These are phyloP conservation scores for Hemaris fuciformis DNA, from an alignment of 2,888 invertebrate genomes.

Conservation along the genomic window DNA sequence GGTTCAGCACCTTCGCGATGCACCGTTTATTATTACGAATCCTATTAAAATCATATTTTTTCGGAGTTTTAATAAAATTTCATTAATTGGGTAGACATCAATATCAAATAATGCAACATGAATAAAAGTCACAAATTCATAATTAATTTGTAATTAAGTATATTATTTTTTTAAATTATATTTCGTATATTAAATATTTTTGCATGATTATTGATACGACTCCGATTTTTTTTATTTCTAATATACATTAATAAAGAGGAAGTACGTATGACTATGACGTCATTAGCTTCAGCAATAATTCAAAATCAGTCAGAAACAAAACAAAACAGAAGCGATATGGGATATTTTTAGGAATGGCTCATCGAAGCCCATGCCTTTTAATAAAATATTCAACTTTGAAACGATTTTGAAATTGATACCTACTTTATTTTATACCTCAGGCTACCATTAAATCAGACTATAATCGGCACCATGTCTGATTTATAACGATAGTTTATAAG, in stretches of 20 bases:
- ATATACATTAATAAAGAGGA: too few species aligned
- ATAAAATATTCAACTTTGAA: background rate
- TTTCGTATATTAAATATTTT: too few species aligned
- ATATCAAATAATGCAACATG: too few species aligned
- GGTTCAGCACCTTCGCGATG: constrained; percentile 50
- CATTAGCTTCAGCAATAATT: background rate
- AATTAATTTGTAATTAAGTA: too few species aligned
- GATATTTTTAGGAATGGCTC: background rate
- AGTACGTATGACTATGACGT: background rate
- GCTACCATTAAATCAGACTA: background rate
- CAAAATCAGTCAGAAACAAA: background rate
- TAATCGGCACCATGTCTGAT: background rate
- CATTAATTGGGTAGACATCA: too few species aligned
- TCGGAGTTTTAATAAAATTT: background rate
- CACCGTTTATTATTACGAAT: background rate
- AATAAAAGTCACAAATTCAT: too few species aligned
- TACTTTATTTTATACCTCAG: background rate
- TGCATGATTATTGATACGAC: too few species aligned
- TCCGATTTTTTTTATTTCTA: too few species aligned
- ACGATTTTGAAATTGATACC: background rate
- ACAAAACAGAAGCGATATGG: background rate
- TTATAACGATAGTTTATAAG: background rate
- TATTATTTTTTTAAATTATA: too few species aligned
- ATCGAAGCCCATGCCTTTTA: background rate
- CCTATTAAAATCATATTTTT: background rate